Base-by-base conservation (phyloP, 2,113 vertebrate genomes). In the Tonatia bakeri region DNA sequence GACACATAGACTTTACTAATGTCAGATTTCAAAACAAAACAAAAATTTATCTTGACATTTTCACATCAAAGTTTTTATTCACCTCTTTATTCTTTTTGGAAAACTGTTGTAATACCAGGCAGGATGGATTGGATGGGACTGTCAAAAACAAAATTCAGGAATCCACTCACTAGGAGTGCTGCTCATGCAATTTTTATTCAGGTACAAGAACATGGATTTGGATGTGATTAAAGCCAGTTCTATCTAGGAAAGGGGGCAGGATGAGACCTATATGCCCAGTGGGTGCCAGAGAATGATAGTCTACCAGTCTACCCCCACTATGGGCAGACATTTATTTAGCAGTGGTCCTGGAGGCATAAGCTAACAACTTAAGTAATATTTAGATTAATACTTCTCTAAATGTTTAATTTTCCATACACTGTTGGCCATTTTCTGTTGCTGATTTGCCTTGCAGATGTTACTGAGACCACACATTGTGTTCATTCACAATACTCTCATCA, bases 251-350 rank as follows among this genome's bases (percentile, higher is more conserved):
- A 52, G 16, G 45, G 59, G 3, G 4, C 33, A 15, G 8, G 24
- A 8, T 45, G 43, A 31, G n/a, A 31, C 6, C 20, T 10, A 0
- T 38, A 36, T 43, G 38, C 13, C 31, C 33, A 33, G 17, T 47
- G 20, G 5, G 20, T 77, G 4, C 10, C 64, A 36, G 14, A 59
- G 33, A 59, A 56, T 56, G 45, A 28, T 12, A 69, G 9, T 72
- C 40, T 79, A 5, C 15, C 24, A 70, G 59, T 38, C 4, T 22
- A 1, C 2, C 10, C 22, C 22, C 17, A 4, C 52, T 2, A 0
- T 36, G 47, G 20, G 26, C 14, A 4, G n/a, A 2, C 22, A 67
- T 75, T 36, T 28, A 65, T 26, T 59, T 67, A 43, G 11, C 50
- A 59, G 19, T 10, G 6, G 3, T 61, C 4, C 28, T 1, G 14